Base-by-base conservation (phyloP, 2,797 vertebrate species). In the Oryzias sinensis region DNA sequence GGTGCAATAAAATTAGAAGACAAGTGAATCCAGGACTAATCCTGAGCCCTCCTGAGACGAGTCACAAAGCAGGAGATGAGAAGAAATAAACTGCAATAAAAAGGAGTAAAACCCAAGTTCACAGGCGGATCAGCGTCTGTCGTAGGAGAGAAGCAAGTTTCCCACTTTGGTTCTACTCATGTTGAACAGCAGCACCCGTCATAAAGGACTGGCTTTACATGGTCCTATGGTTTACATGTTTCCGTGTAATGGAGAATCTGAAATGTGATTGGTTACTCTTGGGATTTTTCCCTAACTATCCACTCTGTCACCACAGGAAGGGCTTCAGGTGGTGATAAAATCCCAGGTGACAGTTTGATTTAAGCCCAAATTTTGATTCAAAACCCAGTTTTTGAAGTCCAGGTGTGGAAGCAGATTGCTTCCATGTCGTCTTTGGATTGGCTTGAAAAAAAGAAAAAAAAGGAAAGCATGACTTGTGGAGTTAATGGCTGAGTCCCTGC, bases 61-160 rank as follows among this genome's bases (percentile, higher is more conserved):
- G 80, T 85, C 65, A 76, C 58, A 68, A 77, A 66, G 69, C 69
- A 47, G 76, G 52, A 78, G 79, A 81, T 76, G 75, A 55, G 67
- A 86, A 82, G 85, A 87, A 88, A 89, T 81, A 62, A 86, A 72
- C 74, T 66, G 70, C 73, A 87, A 80, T 86, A 85, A 87, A 87
- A 86, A 15, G 66, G 82, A 73, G 72, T 88, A 87, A 88, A 82
- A 84, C 72, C 76, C 59, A 62, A 75, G 77, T 68, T 84, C 76
- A 82, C 65, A 79, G 59, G 16, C 59, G 75, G 48, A 44, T 60
- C 29, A 62, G 63, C 49, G 51, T 72, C 68, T 1, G 3, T 46
- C 45, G 15, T 9, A 41, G 41, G 15, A 18, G 41, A 20, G 4
- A 42, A 5, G 37, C 16, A 6, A 40, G 1, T 53, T 9, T 18